phyloP scores from a whole-genome alignment of 2,797 vertebrate species.

The Macropodus opercularis region DNA sequence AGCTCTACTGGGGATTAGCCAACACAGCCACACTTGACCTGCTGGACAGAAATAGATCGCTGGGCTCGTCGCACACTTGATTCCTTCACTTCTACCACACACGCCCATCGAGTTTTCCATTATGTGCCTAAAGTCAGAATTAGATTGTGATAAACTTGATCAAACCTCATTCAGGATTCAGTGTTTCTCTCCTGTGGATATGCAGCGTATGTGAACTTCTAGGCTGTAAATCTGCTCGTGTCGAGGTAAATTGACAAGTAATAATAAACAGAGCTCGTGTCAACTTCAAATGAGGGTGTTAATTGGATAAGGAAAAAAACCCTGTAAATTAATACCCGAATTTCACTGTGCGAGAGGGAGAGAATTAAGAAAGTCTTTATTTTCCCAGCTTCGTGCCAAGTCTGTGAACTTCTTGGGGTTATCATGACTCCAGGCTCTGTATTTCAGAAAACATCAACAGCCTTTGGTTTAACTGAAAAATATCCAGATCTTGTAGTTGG shows the following conservation, averaged over 20 bases:
- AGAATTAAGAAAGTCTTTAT: constrained; percentile 31
- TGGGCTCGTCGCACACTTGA: constrained; percentile 20
- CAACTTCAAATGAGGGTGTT: constrained; percentile 29
- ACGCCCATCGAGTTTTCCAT: constrained; percentile 11
- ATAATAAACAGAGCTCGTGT: constrained; percentile 24
- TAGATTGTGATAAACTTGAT: constrained; percentile 12
- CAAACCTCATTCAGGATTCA: constrained; percentile 12
- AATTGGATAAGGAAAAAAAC: constrained; percentile 37
- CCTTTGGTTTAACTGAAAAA: constrained; percentile 60
- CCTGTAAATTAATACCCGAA: constrained; percentile 33
- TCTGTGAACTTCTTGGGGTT: constrained; percentile 41
- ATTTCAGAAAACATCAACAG: constrained; percentile 63
- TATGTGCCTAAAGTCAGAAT: constrained; percentile 1
- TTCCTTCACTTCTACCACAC: constrained; percentile 23
- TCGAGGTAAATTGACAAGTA: constrained; percentile 19
- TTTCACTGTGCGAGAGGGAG: constrained; percentile 27
- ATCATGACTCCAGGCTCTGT: constrained; percentile 52
- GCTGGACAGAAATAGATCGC: constrained; percentile 40
- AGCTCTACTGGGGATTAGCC: constrained; percentile 56
- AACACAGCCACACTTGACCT: constrained; percentile 48
- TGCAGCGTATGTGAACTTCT: not conserved
- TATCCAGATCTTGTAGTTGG: constrained; percentile 55
- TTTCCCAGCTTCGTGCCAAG: constrained; percentile 28
- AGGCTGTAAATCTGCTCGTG: constrained; percentile 14
- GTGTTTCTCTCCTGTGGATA: not conserved